phyloP scores from a whole-genome alignment of 2,113 vertebrate species.

The Callochromis pleurospilus region DNA sequence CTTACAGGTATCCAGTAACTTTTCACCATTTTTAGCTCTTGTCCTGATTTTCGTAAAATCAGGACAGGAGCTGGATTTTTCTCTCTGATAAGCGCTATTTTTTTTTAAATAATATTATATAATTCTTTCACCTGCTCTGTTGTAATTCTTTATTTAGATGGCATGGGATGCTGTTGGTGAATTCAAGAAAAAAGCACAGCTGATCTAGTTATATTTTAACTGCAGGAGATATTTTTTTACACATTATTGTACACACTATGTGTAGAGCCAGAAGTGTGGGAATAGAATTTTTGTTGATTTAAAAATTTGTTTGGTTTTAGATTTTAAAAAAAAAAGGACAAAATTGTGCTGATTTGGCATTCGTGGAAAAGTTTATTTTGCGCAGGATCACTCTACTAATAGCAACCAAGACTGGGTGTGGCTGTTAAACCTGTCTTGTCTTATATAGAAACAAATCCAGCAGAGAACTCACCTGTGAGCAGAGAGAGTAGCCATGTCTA shows the following conservation, averaged over 20 bases:
- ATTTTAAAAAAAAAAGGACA: fast-evolving
- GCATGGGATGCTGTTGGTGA: background rate
- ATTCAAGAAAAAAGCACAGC: background rate
- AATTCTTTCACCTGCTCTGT: background rate
- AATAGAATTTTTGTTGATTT: background rate
- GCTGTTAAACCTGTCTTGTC: slow-evolving; percentile 26
- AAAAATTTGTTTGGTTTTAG: background rate
- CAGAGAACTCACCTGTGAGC: background rate
- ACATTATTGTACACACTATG: background rate
- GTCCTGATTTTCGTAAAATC: background rate
- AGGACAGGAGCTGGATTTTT: background rate
- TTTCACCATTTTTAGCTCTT: background rate
- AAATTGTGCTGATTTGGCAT: background rate
- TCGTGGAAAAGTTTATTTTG: slow-evolving; percentile 6
- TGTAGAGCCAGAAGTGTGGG: background rate
- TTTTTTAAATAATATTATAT: fast-evolving
- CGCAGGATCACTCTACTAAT: background rate
- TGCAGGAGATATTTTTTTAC: background rate
- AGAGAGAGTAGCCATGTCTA: slow-evolving; percentile 24
- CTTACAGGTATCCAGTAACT: background rate
- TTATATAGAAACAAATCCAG: background rate
- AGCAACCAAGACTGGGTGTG: slow-evolving; percentile 19
- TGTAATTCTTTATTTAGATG: background rate
- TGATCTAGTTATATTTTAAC: background rate
- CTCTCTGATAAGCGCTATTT: background rate